Evolutionary conservation across 64 coral and sea anemone species (phyloP).

Genomic region (Stichodactyla helianthus): DNA sequence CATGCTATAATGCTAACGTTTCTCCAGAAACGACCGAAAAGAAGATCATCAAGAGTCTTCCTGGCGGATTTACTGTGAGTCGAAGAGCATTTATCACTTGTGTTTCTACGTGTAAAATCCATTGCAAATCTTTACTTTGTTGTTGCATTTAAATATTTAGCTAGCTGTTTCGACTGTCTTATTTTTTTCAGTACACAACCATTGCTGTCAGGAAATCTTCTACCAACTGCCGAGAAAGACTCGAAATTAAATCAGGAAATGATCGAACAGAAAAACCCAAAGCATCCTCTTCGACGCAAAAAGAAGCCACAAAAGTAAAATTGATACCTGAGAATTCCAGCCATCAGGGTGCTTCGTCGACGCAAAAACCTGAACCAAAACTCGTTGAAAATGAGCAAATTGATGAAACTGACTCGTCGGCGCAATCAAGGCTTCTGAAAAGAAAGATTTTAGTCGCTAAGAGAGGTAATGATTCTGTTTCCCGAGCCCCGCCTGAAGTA

Average conservation of each 20-base stretch:
- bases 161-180: neutral
- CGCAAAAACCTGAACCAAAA: neutral
- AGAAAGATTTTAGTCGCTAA: neutral
- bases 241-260: neutral
- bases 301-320: neutral
- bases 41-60: neutral
- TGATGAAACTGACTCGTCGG: neutral
- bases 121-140: neutral
- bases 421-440: neutral
- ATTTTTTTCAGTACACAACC: neutral
- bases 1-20: neutral
- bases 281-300: neutral
- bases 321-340: neutral
- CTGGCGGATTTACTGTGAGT: slow-evolving; percentile 1
- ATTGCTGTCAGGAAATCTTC: neutral
- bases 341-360: neutral
- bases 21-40: slow-evolving; percentile 2
- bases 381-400: neutral
- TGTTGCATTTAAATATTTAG: neutral
- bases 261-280: neutral
- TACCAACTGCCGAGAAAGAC: neutral
- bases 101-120: neutral
- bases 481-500: too few species aligned
- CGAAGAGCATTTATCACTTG: neutral
- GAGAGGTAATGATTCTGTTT: neutral